phyloP scores from a whole-genome alignment of 2,797 vertebrate genomes.

The Mus spretus region DNA sequence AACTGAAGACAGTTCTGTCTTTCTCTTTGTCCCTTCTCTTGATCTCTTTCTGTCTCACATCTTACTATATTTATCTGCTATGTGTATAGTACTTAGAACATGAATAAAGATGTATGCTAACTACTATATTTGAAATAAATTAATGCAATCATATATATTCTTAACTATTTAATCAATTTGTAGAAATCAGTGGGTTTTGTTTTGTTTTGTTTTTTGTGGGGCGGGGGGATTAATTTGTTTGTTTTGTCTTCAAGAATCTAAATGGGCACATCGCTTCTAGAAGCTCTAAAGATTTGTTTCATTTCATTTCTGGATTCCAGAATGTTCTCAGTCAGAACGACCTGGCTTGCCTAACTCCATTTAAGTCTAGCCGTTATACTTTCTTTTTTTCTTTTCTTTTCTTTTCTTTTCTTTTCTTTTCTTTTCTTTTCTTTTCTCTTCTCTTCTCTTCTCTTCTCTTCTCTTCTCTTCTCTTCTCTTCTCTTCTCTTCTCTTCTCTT shows the following conservation, averaged over 20 bases:
- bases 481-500: no score
- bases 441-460: no score
- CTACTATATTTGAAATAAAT: background rate
- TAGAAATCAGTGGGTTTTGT: background rate
- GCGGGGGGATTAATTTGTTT: no score
- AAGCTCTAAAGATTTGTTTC: background rate
- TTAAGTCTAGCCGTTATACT: background rate
- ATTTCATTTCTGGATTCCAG: background rate
- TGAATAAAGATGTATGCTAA: background rate
- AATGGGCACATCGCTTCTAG: background rate
- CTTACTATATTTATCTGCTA: background rate
- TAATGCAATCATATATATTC: background rate
- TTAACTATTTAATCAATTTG: background rate
- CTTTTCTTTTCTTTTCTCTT: no score
- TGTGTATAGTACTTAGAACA: background rate
- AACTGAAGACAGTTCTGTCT: background rate
- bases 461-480: no score
- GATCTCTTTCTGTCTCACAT: no score
- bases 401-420: no score
- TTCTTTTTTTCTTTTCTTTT: no score
- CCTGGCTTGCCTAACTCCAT: background rate
- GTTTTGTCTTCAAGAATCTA: background rate
- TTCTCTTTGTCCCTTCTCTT: background rate
- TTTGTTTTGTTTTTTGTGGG: no score
- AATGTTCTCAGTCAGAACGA: accelerated